Evolutionary conservation across 2,113 vertebrate species (phyloP).

Genomic region (Fregetta grallaria): DNA sequence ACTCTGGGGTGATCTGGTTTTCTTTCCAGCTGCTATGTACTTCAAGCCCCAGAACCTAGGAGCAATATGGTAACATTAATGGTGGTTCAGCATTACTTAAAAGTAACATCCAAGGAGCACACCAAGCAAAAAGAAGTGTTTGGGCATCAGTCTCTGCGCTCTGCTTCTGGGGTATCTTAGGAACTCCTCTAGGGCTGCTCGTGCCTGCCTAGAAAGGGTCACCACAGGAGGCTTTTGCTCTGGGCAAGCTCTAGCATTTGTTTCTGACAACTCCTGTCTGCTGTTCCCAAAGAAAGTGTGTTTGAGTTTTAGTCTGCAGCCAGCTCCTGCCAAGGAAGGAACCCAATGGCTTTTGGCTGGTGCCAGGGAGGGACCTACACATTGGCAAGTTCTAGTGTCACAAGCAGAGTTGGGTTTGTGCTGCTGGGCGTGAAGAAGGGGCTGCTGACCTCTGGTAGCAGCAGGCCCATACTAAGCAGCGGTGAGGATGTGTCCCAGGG

Average conservation of each 20-base stretch:
- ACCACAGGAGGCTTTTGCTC: not conserved
- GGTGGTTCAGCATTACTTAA: not conserved
- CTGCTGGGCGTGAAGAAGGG: accelerated
- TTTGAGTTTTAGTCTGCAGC: not conserved
- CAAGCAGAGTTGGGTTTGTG: not conserved
- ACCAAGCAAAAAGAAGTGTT: not conserved
- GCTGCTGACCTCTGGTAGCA: not conserved
- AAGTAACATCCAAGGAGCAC: not conserved
- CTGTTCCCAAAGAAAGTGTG: not conserved
- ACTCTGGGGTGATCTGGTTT: not conserved
- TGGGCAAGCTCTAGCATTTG: not conserved
- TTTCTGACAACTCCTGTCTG: not conserved
- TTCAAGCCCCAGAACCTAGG: not conserved
- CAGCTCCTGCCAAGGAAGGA: not conserved
- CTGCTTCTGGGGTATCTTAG: not conserved
- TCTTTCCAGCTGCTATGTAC: not conserved
- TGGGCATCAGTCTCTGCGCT: not conserved
- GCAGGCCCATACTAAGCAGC: not conserved
- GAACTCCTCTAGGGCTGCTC: not conserved
- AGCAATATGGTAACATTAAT: not conserved
- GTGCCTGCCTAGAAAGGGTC: not conserved
- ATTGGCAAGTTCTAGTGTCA: not conserved
- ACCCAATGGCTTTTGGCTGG: not conserved
- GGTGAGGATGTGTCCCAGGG: accelerated
- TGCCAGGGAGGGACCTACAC: accelerated